Base-by-base conservation (phyloP, 1,140 invertebrate species). In the Anthonomus grandis region DNA sequence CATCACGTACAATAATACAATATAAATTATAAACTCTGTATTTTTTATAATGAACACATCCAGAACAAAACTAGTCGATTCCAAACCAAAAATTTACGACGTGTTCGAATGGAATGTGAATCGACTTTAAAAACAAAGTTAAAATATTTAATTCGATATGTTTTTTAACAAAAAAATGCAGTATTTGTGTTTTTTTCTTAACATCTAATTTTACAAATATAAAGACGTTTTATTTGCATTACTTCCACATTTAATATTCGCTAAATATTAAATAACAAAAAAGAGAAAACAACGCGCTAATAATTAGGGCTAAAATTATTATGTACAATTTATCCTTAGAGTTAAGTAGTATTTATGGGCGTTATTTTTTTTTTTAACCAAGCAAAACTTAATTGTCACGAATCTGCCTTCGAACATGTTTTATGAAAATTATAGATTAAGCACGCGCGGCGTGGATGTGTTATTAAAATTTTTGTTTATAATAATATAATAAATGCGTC, bases 191-290 rank as follows among this genome's bases (percentile, higher is more conserved):
- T 13, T 19, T 15, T 23, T 25, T 8, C 21, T n/a, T 22, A 60
- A 65, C n/a, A 17, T 53, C 37, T 52, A 57, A 52, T 63, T 63
- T 65, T 65, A 65, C 64, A 65, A 65, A 65, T 64, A 65, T 64
- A 65, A 64, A 65, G 54, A 56, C 51, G 58, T 50, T 58, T 60
- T 63, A 60, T 51, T 51, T 55, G 49, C 34, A 58, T 57, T 60
- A 25, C 45, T 57, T 37, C 41, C 46, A n/a, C n/a, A n/a, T n/a
- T 48, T 57, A n/a, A 23, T 41, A 9, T 53, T 57, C 51, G 60
- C 60, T 65, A 66, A 27, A 66, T 65, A 67, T 65, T 67, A 67
- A 64, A 67, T 65, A 67, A 67, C 65, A 67, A 67, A 66, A 63
- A 62, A 48, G 8, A 8, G 34, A 55, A 45, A 57, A 65, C 55